Percentiles rank a stretch among this genome's conserved stretches.
These are phyloP conservation scores for Rhea americana DNA, from an alignment of 2,113 vertebrate genomes.

Conservation along the genomic window DNA sequence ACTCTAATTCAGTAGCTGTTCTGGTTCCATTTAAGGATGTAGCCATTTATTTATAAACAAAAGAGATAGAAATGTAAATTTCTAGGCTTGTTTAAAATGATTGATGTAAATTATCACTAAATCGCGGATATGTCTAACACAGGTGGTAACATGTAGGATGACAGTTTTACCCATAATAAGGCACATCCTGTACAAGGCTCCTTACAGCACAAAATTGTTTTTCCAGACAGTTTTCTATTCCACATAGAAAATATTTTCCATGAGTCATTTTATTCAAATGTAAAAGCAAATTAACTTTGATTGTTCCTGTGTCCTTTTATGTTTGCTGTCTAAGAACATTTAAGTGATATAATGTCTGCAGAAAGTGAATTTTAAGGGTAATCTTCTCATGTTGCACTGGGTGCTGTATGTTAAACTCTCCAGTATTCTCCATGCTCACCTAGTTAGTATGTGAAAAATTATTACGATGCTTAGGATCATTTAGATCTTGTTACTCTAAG, in stretches of 20 bases:
- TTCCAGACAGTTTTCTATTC: constrained; percentile 42
- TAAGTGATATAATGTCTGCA: background rate
- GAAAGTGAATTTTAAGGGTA: constrained; percentile 31
- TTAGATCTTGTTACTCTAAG: background rate
- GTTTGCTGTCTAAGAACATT: constrained; percentile 41
- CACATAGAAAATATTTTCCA: constrained; percentile 44
- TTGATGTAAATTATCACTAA: background rate
- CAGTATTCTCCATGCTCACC: background rate
- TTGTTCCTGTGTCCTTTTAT: background rate
- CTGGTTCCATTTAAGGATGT: background rate
- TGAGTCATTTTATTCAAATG: constrained; percentile 14
- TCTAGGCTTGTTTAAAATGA: background rate
- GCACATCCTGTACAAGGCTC: background rate
- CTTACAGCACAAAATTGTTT: background rate
- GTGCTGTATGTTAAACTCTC: background rate
- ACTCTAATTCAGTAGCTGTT: background rate
- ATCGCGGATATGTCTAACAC: background rate
- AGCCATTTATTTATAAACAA: background rate
- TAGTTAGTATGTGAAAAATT: background rate
- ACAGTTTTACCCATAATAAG: constrained; percentile 20
- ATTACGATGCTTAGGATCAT: background rate
- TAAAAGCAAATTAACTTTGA: constrained; percentile 27
- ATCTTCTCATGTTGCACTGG: background rate
- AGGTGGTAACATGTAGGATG: constrained; percentile 18
- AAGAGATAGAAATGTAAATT: background rate